Conservation (phyloP, 1,140 invertebrate species). For the Acyrthosiphon pisum region DNA sequence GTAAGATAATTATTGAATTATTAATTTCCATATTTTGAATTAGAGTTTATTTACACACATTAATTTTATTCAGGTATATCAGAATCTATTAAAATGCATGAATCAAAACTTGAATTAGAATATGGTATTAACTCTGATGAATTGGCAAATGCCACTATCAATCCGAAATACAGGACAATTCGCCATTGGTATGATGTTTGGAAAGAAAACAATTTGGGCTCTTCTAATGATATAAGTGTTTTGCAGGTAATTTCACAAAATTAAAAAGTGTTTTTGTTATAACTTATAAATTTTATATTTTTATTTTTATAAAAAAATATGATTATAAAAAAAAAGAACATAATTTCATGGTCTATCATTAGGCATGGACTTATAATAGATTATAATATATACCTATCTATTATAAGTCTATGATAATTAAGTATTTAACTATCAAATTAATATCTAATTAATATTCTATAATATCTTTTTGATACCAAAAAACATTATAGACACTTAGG, state of each 20-base stretch:
- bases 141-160: not conserved
- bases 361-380: too few relatives aligned
- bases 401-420: too few relatives aligned
- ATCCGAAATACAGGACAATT: not conserved
- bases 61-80: not conserved
- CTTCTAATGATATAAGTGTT: not conserved
- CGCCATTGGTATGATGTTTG: slow-evolving; percentile 1
- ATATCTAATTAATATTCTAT: too few relatives aligned
- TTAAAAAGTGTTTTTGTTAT: not conserved
- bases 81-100: not conserved
- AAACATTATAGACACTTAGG: too few relatives aligned
- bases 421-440: too few relatives aligned
- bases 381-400: too few relatives aligned
- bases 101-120: not conserved
- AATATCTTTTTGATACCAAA: too few relatives aligned
- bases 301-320: not conserved
- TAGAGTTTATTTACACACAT: not conserved
- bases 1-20: not conserved
- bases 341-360: too few relatives aligned
- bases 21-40: not conserved
- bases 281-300: not conserved
- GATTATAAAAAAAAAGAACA: not conserved
- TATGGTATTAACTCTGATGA: slow-evolving; percentile 1
- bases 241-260: not conserved
- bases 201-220: not conserved